Base-by-base conservation (phyloP, 2,797 vertebrate genomes). In the Echiichthys vipera region DNA sequence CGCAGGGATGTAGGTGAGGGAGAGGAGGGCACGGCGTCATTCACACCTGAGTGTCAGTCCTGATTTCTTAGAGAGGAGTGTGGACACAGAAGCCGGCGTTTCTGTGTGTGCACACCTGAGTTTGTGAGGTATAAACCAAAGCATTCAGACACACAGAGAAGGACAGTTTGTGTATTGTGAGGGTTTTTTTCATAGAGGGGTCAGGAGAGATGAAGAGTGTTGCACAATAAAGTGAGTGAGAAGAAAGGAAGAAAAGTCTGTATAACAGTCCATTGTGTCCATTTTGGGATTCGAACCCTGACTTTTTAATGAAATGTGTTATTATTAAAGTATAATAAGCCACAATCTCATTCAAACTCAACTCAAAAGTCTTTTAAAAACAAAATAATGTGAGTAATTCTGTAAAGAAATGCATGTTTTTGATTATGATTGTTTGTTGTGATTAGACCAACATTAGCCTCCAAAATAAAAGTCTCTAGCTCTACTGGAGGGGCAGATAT, bases 11-110 rank as follows among this genome's bases (percentile, higher is more conserved):
- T 68, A 63, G 85, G 87, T 71, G 80, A 85, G 78, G 65, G 69
- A 90, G 75, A 73, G 78, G 69, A 84, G 65, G 70, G 47, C 83
- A 84, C 68, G 81, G 85, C 85, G 89, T 94, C 92, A 92, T 90
- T 91, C 92, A 87, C 94, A 90, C 90, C 69, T 30, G 61, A 76
- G 89, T 91, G 93, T 87, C 67, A 25, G 84, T 17, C 72, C 71
- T 68, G 74, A 80, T 65, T 67, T 77, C 71, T 86, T 67, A 79
- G 69, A 81, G 81, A 61, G 65, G 64, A 86, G 79, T 84, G 83
- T 86, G 87, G 83, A 90, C 73, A 88, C 76, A 83, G 77, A 50
- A 68, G 75, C 37, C 72, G 79, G 78, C 50, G 5, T 62, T 81
- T 69, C 74, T 77, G 70, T 81, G 77, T 79, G 80, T 83, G 75